Percentiles rank a stretch among this genome's conserved stretches.
Conservation (phyloP, 2,797 vertebrate genomes). For the Neosalanx taihuensis region DNA sequence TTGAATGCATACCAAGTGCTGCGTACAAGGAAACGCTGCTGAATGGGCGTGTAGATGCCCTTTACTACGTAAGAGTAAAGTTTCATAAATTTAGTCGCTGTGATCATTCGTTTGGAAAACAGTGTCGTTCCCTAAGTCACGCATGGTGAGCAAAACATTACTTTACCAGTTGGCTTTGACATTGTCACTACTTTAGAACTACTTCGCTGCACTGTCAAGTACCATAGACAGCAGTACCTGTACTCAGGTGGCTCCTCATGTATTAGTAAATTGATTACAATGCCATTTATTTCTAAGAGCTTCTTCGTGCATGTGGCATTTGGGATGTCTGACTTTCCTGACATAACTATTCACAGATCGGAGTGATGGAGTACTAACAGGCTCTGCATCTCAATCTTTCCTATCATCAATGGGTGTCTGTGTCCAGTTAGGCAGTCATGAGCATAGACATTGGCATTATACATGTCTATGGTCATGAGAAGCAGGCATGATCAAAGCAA, state of each 20-base stretch:
- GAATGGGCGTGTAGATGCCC: not conserved
- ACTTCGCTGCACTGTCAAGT: too few relatives aligned
- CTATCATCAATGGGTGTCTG: too few relatives aligned
- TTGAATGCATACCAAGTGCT: constrained; percentile 40
- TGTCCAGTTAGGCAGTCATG: too few relatives aligned
- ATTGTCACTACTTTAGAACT: too few relatives aligned
- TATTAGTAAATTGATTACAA: not conserved
- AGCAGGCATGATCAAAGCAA: too few relatives aligned
- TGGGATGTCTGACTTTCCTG: not conserved
- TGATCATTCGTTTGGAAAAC: too few relatives aligned
- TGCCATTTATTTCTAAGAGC: not conserved
- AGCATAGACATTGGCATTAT: too few relatives aligned
- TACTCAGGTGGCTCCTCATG: not conserved
- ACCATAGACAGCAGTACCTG: too few relatives aligned
- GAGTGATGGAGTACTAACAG: too few relatives aligned
- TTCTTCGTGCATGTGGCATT: not conserved
- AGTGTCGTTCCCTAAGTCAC: not conserved
- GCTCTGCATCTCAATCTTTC: too few relatives aligned
- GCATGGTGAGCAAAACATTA: not conserved
- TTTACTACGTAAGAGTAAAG: not conserved
- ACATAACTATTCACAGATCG: not conserved
- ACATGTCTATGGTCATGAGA: too few relatives aligned
- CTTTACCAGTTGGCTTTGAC: not conserved
- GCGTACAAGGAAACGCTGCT: constrained; percentile 19
- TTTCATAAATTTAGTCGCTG: not conserved